Evolutionary conservation across 2,888 invertebrate genomes (phyloP), one percentile per base, ranked within the genome.

Genomic region (Linyphia triangularis): DNA sequence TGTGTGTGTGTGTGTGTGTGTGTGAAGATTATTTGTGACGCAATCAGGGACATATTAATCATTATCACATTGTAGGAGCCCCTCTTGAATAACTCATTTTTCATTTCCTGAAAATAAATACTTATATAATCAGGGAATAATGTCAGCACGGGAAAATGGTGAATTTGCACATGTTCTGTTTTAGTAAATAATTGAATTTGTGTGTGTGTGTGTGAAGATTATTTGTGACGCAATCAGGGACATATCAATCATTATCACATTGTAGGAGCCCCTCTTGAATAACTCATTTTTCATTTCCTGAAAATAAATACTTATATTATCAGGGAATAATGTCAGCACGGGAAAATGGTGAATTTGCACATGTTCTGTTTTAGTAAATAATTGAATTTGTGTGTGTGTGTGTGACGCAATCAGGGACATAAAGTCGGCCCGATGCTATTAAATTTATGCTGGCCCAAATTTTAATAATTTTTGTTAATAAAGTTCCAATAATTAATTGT

Each of bases 211-310:
- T n/a, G n/a, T n/a, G n/a, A n/a, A n/a, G n/a, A n/a, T n/a, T n/a
- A n/a, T n/a, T n/a, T n/a, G n/a, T n/a, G n/a, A n/a, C n/a, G n/a
- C n/a, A n/a, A n/a, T n/a, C n/a, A n/a, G n/a, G n/a, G n/a, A n/a
- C n/a, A n/a, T n/a, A n/a, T 89, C 89, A 7, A 89, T 43, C 5
- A 89, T 30, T 19, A 89, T 84, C 10, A 89, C 78, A 57, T 89
- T 89, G 43, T 84, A 89, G 1, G 16, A 7, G 0, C 89, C 84
- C 19, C 89, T 37, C 26, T 82, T 82, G 19, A 89, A 73, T 10
- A 89, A 19, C 33, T 84, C 69, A 1, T 59, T 61, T 70, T 72
- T 89, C 57, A 79, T 89, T 51, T 89, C 89, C 89, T 89, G 40
- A 22, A 65, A 43, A 13, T n/a, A n/a, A n/a, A n/a, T 24, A 72